Conservation (phyloP, 2,113 vertebrate genomes). For the Scartelaos histophorus region DNA sequence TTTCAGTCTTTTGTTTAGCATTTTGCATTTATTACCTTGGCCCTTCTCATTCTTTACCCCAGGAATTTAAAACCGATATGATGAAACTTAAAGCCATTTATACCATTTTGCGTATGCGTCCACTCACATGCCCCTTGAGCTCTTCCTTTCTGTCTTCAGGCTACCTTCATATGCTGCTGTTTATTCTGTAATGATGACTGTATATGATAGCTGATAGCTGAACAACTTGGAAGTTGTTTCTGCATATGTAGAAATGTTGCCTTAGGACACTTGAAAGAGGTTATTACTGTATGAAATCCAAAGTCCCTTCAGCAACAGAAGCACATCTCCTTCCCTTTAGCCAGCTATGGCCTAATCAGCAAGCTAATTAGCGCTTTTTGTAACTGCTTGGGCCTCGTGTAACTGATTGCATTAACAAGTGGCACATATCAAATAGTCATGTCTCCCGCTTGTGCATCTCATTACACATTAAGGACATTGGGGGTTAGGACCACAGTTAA, state of each 20-base stretch:
- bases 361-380: constrained; percentile 64
- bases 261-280: constrained; percentile 24
- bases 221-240: constrained; percentile 23
- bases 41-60: neutral
- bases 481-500: constrained; percentile 46
- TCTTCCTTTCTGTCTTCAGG: constrained; percentile 19
- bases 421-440: constrained; percentile 65
- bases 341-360: constrained; percentile 65
- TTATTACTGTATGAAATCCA: constrained; percentile 14
- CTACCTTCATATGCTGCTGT: constrained; percentile 8
- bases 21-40: neutral
- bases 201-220: constrained; percentile 24
- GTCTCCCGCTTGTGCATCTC: constrained; percentile 51
- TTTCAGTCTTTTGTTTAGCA: neutral
- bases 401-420: constrained; percentile 73
- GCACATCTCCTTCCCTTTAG: constrained; percentile 49
- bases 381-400: constrained; percentile 52
- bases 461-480: constrained; percentile 55
- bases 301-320: constrained; percentile 41
- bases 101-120: neutral
- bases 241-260: constrained; percentile 31
- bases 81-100: neutral
- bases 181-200: constrained; percentile 26
- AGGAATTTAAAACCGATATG: neutral
- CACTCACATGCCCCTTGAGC: constrained; percentile 1